These are phyloP conservation scores for Heliconius hortense DNA, from an alignment of 2,888 invertebrate species.

Conservation along the genomic window DNA sequence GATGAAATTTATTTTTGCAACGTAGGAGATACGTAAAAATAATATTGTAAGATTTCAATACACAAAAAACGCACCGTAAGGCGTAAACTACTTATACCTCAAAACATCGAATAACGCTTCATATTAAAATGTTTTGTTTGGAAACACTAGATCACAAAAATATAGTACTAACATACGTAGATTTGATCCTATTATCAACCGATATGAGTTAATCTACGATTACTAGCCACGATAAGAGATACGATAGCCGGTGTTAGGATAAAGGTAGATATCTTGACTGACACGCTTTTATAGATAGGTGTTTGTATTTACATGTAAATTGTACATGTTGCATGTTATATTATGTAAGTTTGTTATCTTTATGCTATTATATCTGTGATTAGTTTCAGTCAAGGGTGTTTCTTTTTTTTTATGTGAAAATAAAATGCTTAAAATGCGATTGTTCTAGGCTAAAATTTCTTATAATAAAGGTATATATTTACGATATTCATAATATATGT, in stretches of 20 bases:
- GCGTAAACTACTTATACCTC: not conserved
- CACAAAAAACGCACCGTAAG: not conserved
- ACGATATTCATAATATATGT: too few species aligned
- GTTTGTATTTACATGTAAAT: not conserved
- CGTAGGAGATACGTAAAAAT: too few species aligned
- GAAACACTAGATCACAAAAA: constrained; percentile 18
- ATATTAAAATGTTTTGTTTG: constrained; percentile 9
- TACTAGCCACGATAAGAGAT: constrained; percentile 33
- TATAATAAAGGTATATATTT: too few species aligned
- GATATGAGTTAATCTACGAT: constrained; percentile 40
- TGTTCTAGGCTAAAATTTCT: too few species aligned
- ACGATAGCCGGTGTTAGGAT: constrained; percentile 21
- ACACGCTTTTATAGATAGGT: constrained; percentile 33
- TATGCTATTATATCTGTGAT: not conserved
- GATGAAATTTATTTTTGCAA: too few species aligned
- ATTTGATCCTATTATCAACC: constrained; percentile 35
- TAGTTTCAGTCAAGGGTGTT: not conserved
- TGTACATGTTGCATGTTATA: not conserved
- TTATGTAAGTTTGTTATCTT: constrained; percentile 17
- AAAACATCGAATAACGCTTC: not conserved
- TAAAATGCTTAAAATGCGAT: too few species aligned
- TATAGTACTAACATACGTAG: constrained; percentile 14
- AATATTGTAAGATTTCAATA: not conserved
- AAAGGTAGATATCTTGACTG: constrained; percentile 27
- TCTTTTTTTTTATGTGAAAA: too few species aligned